Base-by-base conservation (phyloP, 2,888 invertebrate species). In the Chaetogeoica ovagalla region DNA sequence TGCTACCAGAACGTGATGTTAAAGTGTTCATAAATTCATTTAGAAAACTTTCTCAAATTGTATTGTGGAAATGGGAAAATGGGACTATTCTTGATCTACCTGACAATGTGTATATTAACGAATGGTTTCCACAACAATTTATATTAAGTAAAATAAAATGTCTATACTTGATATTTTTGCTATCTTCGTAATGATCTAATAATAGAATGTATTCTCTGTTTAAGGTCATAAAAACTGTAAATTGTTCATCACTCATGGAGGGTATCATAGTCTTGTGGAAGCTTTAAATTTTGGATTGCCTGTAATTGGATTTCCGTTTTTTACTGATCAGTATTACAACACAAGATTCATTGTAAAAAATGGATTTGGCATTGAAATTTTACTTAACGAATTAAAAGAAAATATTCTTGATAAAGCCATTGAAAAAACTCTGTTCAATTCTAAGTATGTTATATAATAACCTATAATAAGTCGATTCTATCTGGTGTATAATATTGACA, bases 21-120 rank as follows among this genome's bases (percentile, higher is more conserved):
- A 21, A 19, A 30, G 23, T 30, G 21, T 76, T 76, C 15, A 55
- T 76, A 15, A 55, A 76, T 55, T 76, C 66, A 5, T 76, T 76
- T 48, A 76, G 23, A 30, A 76, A 76, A 21, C 66, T 76, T 13
- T 39, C 57, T 4, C 75, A 76, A 76, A 66, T 66, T 1, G 66
- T 76, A 23, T 43, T 76, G 9, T 76, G 75, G 75, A 76, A 76
- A 59, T 76, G 75, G 75, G 75, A 76, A 66, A 68, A 76, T 15
- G 75, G 66, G 3, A 59, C 66, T 15, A 68, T 76, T 7, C n/a
- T 43, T 23, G 19, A 59, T 13, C 7, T 55, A 5, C 66, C 75
- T 0, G 43, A 66, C 17, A 76, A 76, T 19, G 65, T 76, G n/a
- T 66, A 76, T 66, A 23, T 66, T 3, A 59, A 55, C 8, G 68